Evolutionary conservation across 1,140 invertebrate genomes (phyloP), one percentile per base, ranked within the genome.

Genomic region (Lepidurus apus): DNA sequence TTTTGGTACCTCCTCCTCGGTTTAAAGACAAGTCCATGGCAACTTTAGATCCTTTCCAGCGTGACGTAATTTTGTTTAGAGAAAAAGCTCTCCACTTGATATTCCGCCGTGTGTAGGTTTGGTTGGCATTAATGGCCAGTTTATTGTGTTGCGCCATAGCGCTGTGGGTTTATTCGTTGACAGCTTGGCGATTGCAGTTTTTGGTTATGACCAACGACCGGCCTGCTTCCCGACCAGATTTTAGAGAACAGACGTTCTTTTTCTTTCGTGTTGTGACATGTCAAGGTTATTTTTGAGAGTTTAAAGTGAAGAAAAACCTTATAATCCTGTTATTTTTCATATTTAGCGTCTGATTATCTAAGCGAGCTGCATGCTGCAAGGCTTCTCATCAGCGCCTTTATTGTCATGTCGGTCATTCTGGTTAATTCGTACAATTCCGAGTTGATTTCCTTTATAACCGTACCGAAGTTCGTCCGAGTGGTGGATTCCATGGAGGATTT

Each of bases 401-500:
- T 65, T 13, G 13, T 1, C 53, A 65, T 65, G 53, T 13, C 53
- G 0, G 21, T 65, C 21, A 65, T 65, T 1, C 53, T 65, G 6
- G 21, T 17, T 65, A 65, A 65, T 21, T 65, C 53, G 6, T 65
- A 65, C n/a, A 65, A 65, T 21, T 65, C 53, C 21, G n/a, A 65
- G 53, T 17, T 65, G 53, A 8, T 65, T 21, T 65, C 53, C 53
- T 65, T 65, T 17, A 65, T 65, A 13, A 65, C 53, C 6, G 53
- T 65, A 65, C 53, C 53, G 13, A 65, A 65, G 21, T n/a, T 21
- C 21, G 21, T 21, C 53, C 53, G 0, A 65, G 53, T 65, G 53
- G 53, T 65, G 53, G 53, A 65, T 65, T 65, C 53, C 53, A 65
- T 65, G 53, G 53, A 65, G 53, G 53, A 65, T 17, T n/a, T 65